Evolutionary conservation across 2,113 vertebrate genomes (phyloP), one percentile per base, ranked within the genome.

Genomic region (Ameiurus melas): DNA sequence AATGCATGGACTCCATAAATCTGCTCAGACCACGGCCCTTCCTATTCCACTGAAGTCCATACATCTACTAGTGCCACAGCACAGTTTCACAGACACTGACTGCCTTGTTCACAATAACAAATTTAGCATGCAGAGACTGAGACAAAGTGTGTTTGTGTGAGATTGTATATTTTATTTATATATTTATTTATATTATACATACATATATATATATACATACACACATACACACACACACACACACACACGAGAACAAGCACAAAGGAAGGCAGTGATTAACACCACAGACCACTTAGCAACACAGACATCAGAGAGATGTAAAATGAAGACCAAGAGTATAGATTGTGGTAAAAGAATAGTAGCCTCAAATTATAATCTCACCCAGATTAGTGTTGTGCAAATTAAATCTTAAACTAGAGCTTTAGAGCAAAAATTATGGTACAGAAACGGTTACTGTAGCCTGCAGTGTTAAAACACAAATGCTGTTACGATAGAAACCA

Each of bases 1-100:
- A 91, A 89, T 89, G 92, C 93, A 93, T 93, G 88, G 85, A 93
- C 88, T 91, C 91, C 82, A 94, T 96, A 95, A 96, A 96, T 95
- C 94, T 91, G 91, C 83, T 91, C 87, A 73, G 84, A 80, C 91
- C 57, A 25, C 27, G 7, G 62, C 84, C 36, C 20, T 30, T 66
- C 51, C 75, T 47, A 36, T 81, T 73, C 77, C 39, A 22, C 79
- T 57, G 91, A 87, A 20, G 91, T 91, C 94, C 93, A 92, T 93
- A 92, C 87, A 93, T 94, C 92, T 91, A 89, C 82, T 73, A 81
- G 86, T 55, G 36, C 88, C 89, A 91, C 89, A 91, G 91, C 58
- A 7, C 78, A 92, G 92, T 93, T 88, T 92, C 70, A 82, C 81
- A 43, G 30, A 91, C 90, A 93, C 87, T 89, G 91, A 90, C 39